Evolutionary conservation across 2,797 vertebrate genomes (phyloP).

Genomic region (Chromobotia macracanthus): DNA sequence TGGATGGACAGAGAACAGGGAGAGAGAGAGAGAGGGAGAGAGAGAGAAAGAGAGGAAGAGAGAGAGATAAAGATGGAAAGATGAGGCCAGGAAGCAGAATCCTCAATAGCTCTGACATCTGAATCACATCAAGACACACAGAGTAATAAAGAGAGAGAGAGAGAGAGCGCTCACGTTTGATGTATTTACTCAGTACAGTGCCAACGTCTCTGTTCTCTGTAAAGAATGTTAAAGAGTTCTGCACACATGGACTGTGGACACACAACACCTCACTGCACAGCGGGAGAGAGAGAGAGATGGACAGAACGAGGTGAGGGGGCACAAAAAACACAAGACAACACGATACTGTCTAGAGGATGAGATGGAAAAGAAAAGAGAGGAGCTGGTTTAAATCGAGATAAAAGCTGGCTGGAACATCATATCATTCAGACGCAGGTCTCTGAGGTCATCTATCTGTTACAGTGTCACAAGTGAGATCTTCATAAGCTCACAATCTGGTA

Average conservation of each 20-base stretch:
- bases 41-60: no score
- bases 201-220: slow-evolving; percentile 36
- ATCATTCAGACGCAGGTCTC: slow-evolving; percentile 25
- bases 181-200: slow-evolving; percentile 44
- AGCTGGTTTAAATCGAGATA: slow-evolving; percentile 46
- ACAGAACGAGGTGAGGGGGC: slow-evolving; percentile 39
- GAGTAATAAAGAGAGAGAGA: no score
- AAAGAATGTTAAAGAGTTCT: slow-evolving; percentile 56
- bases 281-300: slow-evolving; percentile 38
- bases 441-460: slow-evolving; percentile 28
- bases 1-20: no score
- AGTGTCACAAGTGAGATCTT: slow-evolving; percentile 19
- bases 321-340: slow-evolving; percentile 47
- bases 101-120: no score
- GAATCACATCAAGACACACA: no score
- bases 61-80: no score
- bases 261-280: slow-evolving; percentile 57
- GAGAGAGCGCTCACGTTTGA: slow-evolving; percentile 44
- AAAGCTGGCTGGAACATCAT: slow-evolving; percentile 44
- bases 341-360: slow-evolving; percentile 34
- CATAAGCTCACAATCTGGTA: slow-evolving; percentile 24
- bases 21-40: no score
- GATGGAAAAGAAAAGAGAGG: slow-evolving; percentile 26
- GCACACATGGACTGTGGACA: slow-evolving; percentile 59
- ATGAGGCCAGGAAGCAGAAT: no score